Evolutionary conservation across 2,888 invertebrate genomes (phyloP), one percentile per base, ranked within the genome.

Genomic region (Thera britannica): DNA sequence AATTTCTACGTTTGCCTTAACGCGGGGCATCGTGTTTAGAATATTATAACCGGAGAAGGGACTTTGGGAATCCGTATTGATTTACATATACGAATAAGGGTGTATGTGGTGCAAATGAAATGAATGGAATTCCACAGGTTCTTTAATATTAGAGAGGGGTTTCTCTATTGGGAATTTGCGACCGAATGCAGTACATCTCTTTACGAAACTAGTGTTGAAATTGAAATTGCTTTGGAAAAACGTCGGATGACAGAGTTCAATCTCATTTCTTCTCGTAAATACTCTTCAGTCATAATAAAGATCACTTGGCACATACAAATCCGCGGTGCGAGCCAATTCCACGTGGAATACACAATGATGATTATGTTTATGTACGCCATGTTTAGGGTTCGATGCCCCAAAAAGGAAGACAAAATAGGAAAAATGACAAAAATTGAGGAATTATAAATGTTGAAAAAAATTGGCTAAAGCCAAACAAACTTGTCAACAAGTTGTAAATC

Each of bases 1-100:
- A 93, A 93, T 93, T 93, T 93, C 90, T 92, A 89, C 93, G 90
- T 93, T 93, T 93, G 92, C 93, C 90, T 92, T 92, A 92, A 92
- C 93, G 91, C 88, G 88, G 85, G 81, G 81, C 83, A 83, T 82
- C 93, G 93, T 93, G 93, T 91, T 92, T 91, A 89, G 93, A 93
- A 93, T 93, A 93, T 91, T 89, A 88, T 87, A 90, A 90, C 83
- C 83, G 81, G 78, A 82, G 78, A 83, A 76, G 83, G 85, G 82
- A 83, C 83, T 84, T 77, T 77, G 81, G 80, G 82, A 85, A 85
- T 82, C 86, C 84, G 83, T 88, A 91, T 91, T 91, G 90, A 92
- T 93, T 92, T 92, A 89, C 89, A 90, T 90, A 84, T 65, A 67
- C 65, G 83, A 83, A 83, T 83, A 81, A 23, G 78, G 77, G 76